Conservation (phyloP, 2,113 vertebrate species). For the Rhinolophus sinicus region DNA sequence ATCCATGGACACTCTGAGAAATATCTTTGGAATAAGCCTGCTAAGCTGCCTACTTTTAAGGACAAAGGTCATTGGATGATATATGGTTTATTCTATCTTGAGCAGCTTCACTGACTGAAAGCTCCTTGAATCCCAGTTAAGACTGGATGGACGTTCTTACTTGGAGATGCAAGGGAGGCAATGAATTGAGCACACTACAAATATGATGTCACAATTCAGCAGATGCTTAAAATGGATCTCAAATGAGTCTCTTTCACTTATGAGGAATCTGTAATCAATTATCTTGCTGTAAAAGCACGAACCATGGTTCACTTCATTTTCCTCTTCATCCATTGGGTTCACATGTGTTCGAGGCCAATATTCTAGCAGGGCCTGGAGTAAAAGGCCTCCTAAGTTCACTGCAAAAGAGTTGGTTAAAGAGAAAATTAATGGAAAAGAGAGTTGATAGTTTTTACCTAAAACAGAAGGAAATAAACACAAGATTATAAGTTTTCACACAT, state of each 20-base stretch:
- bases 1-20: not conserved
- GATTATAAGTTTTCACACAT: not conserved
- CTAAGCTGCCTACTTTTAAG: not conserved
- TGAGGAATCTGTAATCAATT: not conserved
- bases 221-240: not conserved
- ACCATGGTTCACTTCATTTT: slow-evolving; percentile 96
- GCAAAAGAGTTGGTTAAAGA: slow-evolving; percentile 10
- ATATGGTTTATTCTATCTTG: not conserved
- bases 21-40: not conserved
- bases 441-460: not conserved
- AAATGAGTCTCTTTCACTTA: not conserved
- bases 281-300: slow-evolving; percentile 47
- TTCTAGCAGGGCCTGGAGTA: slow-evolving; percentile 96
- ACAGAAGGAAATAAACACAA: not conserved
- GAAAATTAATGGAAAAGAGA: not conserved
- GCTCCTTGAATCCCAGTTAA: not conserved
- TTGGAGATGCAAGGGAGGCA: not conserved
- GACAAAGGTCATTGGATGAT: not conserved
- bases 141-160: not conserved
- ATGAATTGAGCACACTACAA: not conserved
- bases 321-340: slow-evolving; percentile 98
- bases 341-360: slow-evolving; percentile 99
- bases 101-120: not conserved
- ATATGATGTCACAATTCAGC: not conserved
- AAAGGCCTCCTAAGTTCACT: slow-evolving; percentile 97